These are phyloP conservation scores for Erpornis zantholeuca DNA, from an alignment of 2,113 vertebrate species.

Conservation along the genomic window DNA sequence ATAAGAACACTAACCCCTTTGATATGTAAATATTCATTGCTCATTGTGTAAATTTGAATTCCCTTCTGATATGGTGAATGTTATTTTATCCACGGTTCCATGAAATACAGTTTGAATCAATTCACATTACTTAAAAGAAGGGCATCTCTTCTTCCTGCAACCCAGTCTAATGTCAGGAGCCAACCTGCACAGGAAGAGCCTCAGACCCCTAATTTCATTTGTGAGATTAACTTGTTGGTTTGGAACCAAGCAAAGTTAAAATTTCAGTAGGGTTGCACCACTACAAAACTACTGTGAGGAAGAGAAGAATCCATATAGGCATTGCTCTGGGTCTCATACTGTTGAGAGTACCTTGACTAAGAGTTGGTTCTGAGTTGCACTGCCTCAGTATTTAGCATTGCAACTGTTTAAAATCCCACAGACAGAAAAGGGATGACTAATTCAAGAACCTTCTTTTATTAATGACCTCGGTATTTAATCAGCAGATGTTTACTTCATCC, in stretches of 20 bases:
- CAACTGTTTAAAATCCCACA: neutral
- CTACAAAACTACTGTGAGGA: neutral
- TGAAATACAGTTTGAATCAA: neutral
- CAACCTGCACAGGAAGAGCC: neutral
- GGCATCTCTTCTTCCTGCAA: neutral
- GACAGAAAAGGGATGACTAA: slow-evolving; percentile 1
- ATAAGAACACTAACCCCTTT: neutral
- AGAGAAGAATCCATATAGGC: neutral
- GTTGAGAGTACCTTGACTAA: neutral
- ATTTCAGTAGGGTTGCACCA: neutral
- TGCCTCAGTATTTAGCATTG: neutral
- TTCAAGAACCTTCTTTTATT: slow-evolving; percentile 30
- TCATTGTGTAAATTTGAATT: neutral
- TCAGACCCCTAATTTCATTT: neutral
- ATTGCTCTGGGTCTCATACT: neutral
- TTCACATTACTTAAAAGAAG: neutral
- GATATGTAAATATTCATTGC: neutral
- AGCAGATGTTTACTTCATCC: neutral
- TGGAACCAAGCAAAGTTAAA: neutral
- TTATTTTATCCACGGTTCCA: neutral
- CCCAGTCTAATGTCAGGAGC: neutral
- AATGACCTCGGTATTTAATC: slow-evolving; percentile 9
- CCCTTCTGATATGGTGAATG: neutral
- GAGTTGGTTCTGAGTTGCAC: neutral
- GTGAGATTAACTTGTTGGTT: neutral